Evolutionary conservation across 2,113 vertebrate genomes (phyloP), one percentile per base, ranked within the genome.

Genomic region (Nesoenas mayeri): DNA sequence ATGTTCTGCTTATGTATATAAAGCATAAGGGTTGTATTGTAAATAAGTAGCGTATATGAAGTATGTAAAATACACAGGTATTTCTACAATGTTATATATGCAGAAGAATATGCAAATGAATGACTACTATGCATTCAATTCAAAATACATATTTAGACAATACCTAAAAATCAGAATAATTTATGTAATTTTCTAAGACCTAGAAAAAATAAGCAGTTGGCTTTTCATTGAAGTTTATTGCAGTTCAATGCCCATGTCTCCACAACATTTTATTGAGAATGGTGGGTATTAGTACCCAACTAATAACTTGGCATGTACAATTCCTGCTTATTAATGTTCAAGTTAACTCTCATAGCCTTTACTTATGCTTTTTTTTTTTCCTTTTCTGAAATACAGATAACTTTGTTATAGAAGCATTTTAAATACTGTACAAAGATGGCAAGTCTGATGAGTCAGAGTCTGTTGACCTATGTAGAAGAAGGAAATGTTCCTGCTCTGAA

Each of bases 391-490:
- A 85, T 62, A 24, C 57, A 97, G 97, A 32, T 95, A 95, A 96
- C 75, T 61, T 40, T 91, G 29, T 79, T 80, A 38, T 42, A 86
- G 82, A 85, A 84, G 31, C 18, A 51, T 57, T 78, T 78, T 31
- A 74, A 96, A 38, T 90, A 96, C 65, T 97, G 97, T 50, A 75
- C 88, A 71, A 99, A 98, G 95, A 99, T 99, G 99, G 99, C 99
- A 12, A 98, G 98, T 84, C 95, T 99, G 84, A 97, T 99, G 85
- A 97, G 98, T 91, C 99, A 99, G 98, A 99, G 98, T 88, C 98
- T 99, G 71, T 98, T 99, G 91, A 98, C 98, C 88, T 99, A 98
- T 0, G 99, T 99, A 64, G 99, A 99, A 96, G 99, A 99, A 96
- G 99, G 99, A 88, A 99, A 99, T 82, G 97, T 99, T 95, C 97